Conservation (phyloP, 2,888 invertebrate genomes). For the Cryptocheilus praepositus region DNA sequence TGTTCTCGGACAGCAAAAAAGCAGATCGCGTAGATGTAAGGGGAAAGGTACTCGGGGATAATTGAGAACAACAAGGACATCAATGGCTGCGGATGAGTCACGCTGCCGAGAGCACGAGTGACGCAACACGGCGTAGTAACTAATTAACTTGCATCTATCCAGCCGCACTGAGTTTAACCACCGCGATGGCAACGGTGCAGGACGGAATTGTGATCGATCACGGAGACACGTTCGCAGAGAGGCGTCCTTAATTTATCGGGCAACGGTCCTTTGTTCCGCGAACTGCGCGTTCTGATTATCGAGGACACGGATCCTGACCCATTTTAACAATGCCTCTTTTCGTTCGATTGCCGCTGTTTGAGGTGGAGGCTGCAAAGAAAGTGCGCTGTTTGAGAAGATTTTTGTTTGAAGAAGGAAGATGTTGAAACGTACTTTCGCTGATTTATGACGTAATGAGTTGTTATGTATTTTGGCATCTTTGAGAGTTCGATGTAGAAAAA, state of each 20-base stretch:
- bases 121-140: slow-evolving; percentile 17
- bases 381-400: no score
- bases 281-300: no score
- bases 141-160: slow-evolving; percentile 19
- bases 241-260: slow-evolving; percentile 10
- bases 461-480: no score
- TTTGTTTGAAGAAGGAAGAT: no score
- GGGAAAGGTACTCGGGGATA: background rate
- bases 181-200: slow-evolving; percentile 5
- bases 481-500: no score
- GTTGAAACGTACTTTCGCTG: no score
- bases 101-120: background rate
- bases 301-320: no score
- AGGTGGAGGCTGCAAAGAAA: no score
- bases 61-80: slow-evolving; percentile 9
- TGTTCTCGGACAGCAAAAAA: background rate
- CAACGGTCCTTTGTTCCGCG: no score
- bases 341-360: no score
- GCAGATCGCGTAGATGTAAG: background rate
- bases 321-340: no score
- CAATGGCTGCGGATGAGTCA: background rate
- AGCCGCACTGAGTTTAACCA: slow-evolving; percentile 18
- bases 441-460: no score
- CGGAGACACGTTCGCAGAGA: background rate
- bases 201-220: slow-evolving; percentile 12